Evolutionary conservation across 2,113 vertebrate genomes (phyloP).

Genomic region (Hydropotes inermis): DNA sequence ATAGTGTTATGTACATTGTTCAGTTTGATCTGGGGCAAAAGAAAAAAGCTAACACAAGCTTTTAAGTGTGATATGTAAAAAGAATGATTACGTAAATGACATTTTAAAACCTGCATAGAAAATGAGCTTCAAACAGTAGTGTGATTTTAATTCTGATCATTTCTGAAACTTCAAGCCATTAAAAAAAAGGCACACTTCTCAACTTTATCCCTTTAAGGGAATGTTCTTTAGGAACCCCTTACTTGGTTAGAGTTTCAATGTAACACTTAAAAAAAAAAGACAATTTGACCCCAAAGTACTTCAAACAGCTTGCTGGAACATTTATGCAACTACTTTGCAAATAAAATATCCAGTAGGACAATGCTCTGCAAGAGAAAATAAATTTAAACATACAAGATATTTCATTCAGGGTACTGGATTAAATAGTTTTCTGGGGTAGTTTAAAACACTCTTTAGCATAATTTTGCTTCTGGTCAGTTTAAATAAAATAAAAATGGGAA

Average conservation of each 20-base stretch:
- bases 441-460: slow-evolving; percentile 70
- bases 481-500: slow-evolving; percentile 75
- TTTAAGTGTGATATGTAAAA: slow-evolving; percentile 50
- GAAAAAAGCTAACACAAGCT: slow-evolving; percentile 58
- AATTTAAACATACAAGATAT: slow-evolving; percentile 7
- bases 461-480: slow-evolving; percentile 70
- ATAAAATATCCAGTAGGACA: slow-evolving; percentile 71
- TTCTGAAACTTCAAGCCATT: slow-evolving; percentile 56
- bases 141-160: slow-evolving; percentile 65
- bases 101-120: slow-evolving; percentile 69
- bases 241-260: slow-evolving; percentile 59
- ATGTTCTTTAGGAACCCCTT: slow-evolving; percentile 61
- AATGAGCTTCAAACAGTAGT: slow-evolving; percentile 57
- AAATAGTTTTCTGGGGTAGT: slow-evolving; percentile 63
- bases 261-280: slow-evolving; percentile 37
- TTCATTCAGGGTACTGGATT: slow-evolving; percentile 72
- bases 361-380: slow-evolving; percentile 41
- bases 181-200: slow-evolving; percentile 61
- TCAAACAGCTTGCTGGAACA: slow-evolving; percentile 60
- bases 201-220: slow-evolving; percentile 29
- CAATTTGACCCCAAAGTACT: slow-evolving; percentile 47
- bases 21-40: slow-evolving; percentile 84
- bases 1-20: slow-evolving; percentile 89
- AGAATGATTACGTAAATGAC: slow-evolving; percentile 57
- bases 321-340: slow-evolving; percentile 63